These are phyloP conservation scores for Glyptemys insculpta DNA, from an alignment of 2,797 vertebrate genomes.

Conservation along the genomic window DNA sequence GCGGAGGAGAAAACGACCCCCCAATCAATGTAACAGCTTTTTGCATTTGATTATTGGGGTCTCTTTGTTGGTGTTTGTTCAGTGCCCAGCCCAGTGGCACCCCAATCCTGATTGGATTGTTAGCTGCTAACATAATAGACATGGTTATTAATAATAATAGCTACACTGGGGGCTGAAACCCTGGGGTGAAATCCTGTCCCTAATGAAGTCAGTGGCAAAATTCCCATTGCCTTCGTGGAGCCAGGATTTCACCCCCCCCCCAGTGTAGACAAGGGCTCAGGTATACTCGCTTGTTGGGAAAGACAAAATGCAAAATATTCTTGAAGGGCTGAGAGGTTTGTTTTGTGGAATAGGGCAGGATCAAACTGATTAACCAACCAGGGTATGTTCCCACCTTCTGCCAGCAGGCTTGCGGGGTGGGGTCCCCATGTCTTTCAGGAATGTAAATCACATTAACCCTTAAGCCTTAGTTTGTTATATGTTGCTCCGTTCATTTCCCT, in stretches of 20 bases:
- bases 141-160: constrained; percentile 64
- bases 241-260: not conserved
- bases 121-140: constrained; percentile 65
- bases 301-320: accelerated
- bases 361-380: not conserved
- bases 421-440: not conserved
- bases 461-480: not conserved
- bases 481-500: not conserved
- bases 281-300: accelerated
- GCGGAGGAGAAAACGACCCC: constrained; percentile 61
- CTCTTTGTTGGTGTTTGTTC: constrained; percentile 69
- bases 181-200: not conserved
- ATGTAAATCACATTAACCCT: not conserved
- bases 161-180: not conserved
- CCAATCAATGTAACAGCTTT: constrained; percentile 64
- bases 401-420: not conserved
- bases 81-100: constrained; percentile 55
- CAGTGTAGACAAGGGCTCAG: not conserved
- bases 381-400: not conserved
- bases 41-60: constrained; percentile 58
- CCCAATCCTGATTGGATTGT: not conserved
- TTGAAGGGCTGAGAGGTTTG: not conserved
- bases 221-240: not conserved
- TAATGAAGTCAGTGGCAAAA: not conserved
- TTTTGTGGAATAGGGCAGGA: not conserved